phyloP scores from a whole-genome alignment of 2,888 invertebrate genomes.

The Andrena bicolor region DNA sequence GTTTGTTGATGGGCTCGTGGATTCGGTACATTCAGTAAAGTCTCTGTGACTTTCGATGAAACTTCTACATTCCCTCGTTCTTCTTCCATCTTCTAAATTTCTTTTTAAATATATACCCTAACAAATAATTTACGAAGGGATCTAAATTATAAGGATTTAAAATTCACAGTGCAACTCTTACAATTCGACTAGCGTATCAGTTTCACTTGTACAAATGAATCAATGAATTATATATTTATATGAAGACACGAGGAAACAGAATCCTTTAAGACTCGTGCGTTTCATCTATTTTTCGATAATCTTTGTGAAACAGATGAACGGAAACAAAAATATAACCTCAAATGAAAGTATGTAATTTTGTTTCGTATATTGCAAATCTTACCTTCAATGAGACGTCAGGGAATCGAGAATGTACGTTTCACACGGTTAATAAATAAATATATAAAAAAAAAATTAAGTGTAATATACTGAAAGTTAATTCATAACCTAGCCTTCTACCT shows the following conservation, averaged over 20 bases:
- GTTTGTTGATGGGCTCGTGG: constrained; percentile 78
- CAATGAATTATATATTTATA: background rate
- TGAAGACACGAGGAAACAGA: background rate
- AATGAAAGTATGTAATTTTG: background rate
- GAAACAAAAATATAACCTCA: constrained; percentile 24
- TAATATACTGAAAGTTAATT: constrained; percentile 24
- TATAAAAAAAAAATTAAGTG: constrained; percentile 34
- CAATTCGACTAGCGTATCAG: constrained; percentile 6
- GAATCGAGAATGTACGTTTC: constrained; percentile 9
- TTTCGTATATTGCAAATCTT: constrained; percentile 14
- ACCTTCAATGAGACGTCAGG: constrained; percentile 26
- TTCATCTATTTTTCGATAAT: background rate
- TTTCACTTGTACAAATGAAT: background rate
- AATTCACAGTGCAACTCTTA: constrained; percentile 6
- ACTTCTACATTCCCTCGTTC: constrained; percentile 73
- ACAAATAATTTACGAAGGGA: constrained; percentile 57
- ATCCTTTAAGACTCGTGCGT: background rate
- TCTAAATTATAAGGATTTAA: constrained; percentile 35
- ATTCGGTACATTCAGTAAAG: constrained; percentile 81
- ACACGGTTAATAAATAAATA: constrained; percentile 37
- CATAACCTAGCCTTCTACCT: constrained; percentile 5
- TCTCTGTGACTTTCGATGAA: constrained; percentile 77
- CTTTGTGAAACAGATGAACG: background rate
- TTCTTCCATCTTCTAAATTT: constrained; percentile 76
- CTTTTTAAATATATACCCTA: constrained; percentile 60